A percentile compares a stretch with the other conserved stretches of the same genome.
Evolutionary conservation across 2,888 invertebrate species (phyloP).

Genomic region (Andrena haemorrhoa): DNA sequence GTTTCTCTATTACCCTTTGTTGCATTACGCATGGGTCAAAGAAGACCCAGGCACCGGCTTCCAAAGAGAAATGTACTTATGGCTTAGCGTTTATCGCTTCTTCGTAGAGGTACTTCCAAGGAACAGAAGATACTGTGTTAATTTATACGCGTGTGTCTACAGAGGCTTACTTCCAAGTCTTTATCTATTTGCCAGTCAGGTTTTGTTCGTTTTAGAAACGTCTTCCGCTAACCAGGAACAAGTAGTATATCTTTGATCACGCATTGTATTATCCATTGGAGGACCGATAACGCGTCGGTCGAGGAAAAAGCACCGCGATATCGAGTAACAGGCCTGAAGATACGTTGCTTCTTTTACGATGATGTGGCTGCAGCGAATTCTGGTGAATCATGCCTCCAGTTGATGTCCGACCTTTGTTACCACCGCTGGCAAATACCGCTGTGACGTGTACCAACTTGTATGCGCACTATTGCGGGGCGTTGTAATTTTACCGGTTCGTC

Average conservation of each 20-base stretch:
- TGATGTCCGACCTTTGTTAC: slow-evolving; percentile 52
- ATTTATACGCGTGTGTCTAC: not conserved
- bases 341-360: slow-evolving; percentile 7
- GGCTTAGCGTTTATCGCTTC: not conserved
- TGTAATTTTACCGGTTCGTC: slow-evolving; percentile 63
- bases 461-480: slow-evolving; percentile 14
- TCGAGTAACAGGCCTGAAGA: not conserved
- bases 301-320: not conserved
- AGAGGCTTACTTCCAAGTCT: not conserved
- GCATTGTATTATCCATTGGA: not conserved
- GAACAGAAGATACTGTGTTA: not conserved
- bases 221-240: not conserved
- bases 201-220: slow-evolving; percentile 8
- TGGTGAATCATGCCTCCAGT: slow-evolving; percentile 45
- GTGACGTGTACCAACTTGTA: slow-evolving; percentile 41
- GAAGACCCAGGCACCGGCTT: too few species aligned
- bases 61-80: not conserved
- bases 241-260: not conserved
- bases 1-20: too few species aligned
- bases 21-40: too few species aligned
- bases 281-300: not conserved
- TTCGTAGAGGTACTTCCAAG: not conserved
- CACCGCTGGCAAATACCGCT: slow-evolving; percentile 45
- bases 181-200: not conserved
- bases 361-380: not conserved